Base-by-base conservation (phyloP, 2,888 invertebrate genomes). In the Pollenia labialis region DNA sequence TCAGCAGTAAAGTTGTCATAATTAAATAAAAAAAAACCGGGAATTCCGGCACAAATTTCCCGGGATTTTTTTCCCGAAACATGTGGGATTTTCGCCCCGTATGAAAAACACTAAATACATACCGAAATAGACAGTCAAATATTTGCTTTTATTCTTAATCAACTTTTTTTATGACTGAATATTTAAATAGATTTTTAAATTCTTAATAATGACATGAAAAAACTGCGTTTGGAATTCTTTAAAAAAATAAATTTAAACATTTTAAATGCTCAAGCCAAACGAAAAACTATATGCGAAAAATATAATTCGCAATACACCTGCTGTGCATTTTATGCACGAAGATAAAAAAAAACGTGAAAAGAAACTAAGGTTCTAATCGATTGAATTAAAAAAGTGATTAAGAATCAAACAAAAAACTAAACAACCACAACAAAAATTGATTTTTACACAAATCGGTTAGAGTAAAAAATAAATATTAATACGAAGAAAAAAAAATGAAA, bases 321-420 rank as follows among this genome's bases (percentile, higher is more conserved):
- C 84, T 88, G 91, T 89, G 91, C 91, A 90, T 91, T 91, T 91
- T 90, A 91, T 91, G 90, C 90, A 90, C 89, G 89, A 88, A 88
- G 89, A 89, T 32, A 90, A 89, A 87, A 66, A 64, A 72, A 87
- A 74, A 77, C 48, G 54, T 50, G 16, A 44, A 62, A 76, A 81
- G 44, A 46, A 72, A 54, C 50, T 66, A 76, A 88, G 88, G 87
- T 90, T 90, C 90, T 90, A 91, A 91, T 90, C 89, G 91, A 89
- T 90, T 90, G 91, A 90, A 91, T 91, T 90, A 91, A 90, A 90
- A 85, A 88, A 79, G 82, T 83, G 79, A 86, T 85, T 87, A 81
- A 81, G 68, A 79, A 62, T 32, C 32, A 62, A 88, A 85, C 42
- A 81, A 66, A 64, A 83, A 69, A 46, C 11, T 7, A 42, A 42